Evolutionary conservation across 2,113 vertebrate genomes (phyloP).

Genomic region (Colistium nudipinnis): DNA sequence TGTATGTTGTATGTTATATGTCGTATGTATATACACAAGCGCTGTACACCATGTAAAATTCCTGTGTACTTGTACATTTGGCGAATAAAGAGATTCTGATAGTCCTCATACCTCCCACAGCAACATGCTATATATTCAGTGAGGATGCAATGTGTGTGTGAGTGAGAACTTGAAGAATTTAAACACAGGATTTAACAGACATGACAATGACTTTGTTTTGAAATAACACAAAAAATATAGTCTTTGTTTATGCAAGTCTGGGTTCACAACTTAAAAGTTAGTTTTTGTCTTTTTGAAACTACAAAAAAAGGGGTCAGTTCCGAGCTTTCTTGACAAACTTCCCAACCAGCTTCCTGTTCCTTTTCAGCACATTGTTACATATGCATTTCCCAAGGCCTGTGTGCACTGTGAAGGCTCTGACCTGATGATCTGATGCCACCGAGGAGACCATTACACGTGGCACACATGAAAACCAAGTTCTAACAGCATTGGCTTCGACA

Average conservation of each 20-base stretch:
- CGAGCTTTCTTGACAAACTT: slow-evolving; percentile 78
- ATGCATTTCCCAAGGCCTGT: slow-evolving; percentile 49
- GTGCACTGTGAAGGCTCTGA: slow-evolving; percentile 14
- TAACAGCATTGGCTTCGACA: neutral
- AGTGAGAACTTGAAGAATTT: neutral
- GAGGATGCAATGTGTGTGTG: neutral
- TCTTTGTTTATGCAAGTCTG: slow-evolving; percentile 25
- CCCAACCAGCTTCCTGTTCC: slow-evolving; percentile 64
- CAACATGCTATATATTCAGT: neutral
- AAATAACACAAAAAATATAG: neutral
- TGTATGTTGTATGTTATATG: too few species aligned
- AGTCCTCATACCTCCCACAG: slow-evolving; percentile 4
- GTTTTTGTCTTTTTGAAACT: slow-evolving; percentile 27
- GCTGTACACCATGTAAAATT: too few species aligned
- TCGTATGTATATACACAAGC: too few species aligned
- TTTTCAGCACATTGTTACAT: slow-evolving; percentile 61
- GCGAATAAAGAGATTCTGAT: too few species aligned
- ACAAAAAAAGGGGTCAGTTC: slow-evolving; percentile 58
- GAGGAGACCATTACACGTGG: slow-evolving; percentile 8
- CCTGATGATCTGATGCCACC: slow-evolving; percentile 36
- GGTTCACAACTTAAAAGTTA: slow-evolving; percentile 19
- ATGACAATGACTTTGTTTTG: neutral
- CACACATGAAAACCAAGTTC: neutral
- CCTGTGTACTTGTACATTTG: too few species aligned
- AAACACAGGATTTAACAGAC: neutral